Base-by-base conservation (phyloP, 2,113 vertebrate genomes). In the Tringa solitaria region DNA sequence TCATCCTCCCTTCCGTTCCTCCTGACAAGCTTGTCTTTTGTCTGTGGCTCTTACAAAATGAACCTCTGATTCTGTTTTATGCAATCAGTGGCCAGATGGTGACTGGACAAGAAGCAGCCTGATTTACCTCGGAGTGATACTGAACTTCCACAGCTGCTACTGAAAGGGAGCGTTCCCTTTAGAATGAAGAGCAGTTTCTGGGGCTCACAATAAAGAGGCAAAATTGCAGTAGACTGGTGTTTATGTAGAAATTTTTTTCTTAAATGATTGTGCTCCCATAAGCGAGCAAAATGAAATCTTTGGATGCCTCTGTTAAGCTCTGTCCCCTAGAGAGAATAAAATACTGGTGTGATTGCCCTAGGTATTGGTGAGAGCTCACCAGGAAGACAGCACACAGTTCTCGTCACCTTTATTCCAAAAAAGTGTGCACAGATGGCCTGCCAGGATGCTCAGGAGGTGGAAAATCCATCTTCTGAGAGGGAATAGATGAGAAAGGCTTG, bases 101-200 rank as follows among this genome's bases (percentile, higher is more conserved):
- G 14, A 50, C 69, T 26, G 95, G 89, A 69, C 87, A 95, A 94
- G 89, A 80, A 91, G 84, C 89, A 95, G 80, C 81, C 91, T 93
- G 89, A 83, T 83, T 79, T 65, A 68, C 84, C 77, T 83, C 3
- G 0, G 53, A 61, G 70, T 64, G 84, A 37, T 72, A 50, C 89
- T 60, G 87, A 77, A 88, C 64, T 86, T 46, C 77, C 84, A 56
- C 87, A 91, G 87, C 87, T 95, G 81, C 43, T 87, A 4, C 67
- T 27, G 33, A 46, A 68, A 50, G 32, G n/a, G 46, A 87, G 33
- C 1, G 59, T 37, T 89, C 50, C 43, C 14, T 82, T 54, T 24
- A 65, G 77, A 93, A 74, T 14, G 4, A 69, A n/a, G 35, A 22
- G 15, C 63, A 73, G 59, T 30, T 84, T 93, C 54, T 19, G 17